Evolutionary conservation across 2,797 vertebrate species (phyloP), one percentile per base, ranked within the genome.

Genomic region (Alcedo quadribrachys): DNA sequence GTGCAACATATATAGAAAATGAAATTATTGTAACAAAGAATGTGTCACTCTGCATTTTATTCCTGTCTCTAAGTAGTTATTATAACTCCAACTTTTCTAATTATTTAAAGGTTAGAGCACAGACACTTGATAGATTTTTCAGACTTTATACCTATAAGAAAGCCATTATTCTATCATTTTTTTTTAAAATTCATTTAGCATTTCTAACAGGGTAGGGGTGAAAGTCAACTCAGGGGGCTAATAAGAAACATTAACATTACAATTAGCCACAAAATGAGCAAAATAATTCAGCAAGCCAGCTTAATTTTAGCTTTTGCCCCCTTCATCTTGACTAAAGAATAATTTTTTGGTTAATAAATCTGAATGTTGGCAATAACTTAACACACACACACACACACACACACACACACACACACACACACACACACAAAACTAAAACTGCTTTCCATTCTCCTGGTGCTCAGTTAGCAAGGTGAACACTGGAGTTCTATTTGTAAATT

Each of bases 111-210:
- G 45, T 46, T 75, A 83, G 91, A 68, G 30, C 17, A 70, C 2
- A 70, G 61, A 70, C n/a, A 62, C 22, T 40, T 30, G 60, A 24
- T 5, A 82, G 18, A 13, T 93, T 89, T 89, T 77, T 63, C 45
- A 40, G 37, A 60, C 10, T 73, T 73, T 27, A 40, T 32, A 42
- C 12, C 57, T 61, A 2, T 2, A 74, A 57, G 7, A 62, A n/a
- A n/a, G 9, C 9, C 15, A 2, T 37, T 70, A 58, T 53, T 58
- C 24, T 86, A 55, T 58, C 2, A 15, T 12, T 46, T 81, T 69
- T 58, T 71, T 17, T 11, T 75, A 70, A 30, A 71, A 86, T 53
- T 12, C 18, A 57, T 32, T 69, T 67, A 85, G 53, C 15, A 54
- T 7, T 61, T 53, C 57, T 37, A 85, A 77, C 1, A 4, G 32